Conservation (phyloP, 2,888 invertebrate species). For the Plebejus anna region DNA sequence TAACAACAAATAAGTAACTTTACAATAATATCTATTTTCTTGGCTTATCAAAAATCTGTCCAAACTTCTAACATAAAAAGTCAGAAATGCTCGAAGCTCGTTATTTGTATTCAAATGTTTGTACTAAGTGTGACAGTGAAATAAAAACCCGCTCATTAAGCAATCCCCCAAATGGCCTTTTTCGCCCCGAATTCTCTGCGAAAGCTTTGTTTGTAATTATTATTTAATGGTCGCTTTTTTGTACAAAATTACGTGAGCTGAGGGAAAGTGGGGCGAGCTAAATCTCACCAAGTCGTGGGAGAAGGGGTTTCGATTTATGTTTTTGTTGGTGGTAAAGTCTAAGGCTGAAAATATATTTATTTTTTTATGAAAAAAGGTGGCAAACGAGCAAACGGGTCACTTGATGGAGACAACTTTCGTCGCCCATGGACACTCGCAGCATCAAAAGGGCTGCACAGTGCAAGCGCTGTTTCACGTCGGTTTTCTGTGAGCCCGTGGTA, state of each 20-base stretch:
- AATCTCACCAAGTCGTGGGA: not conserved
- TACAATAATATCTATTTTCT: too few relatives aligned
- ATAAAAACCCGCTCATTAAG: conserved; percentile 26
- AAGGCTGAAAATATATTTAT: too few relatives aligned
- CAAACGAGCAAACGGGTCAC: too few relatives aligned
- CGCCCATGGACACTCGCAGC: too few relatives aligned
- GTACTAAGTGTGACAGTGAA: conserved; percentile 24
- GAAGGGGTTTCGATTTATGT: not conserved
- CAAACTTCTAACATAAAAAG: not conserved
- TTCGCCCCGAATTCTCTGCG: conserved; percentile 11
- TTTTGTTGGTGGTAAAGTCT: not conserved
- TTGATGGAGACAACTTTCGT: too few relatives aligned
- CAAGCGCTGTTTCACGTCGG: too few relatives aligned
- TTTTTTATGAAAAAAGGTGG: too few relatives aligned
- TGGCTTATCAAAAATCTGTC: too few relatives aligned
- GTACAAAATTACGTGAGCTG: conserved; percentile 2
- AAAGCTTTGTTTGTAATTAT: conserved; percentile 26
- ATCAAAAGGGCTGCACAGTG: too few relatives aligned
- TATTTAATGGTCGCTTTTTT: conserved; percentile 24
- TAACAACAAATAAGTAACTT: too few relatives aligned
- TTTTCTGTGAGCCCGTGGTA: too few relatives aligned
- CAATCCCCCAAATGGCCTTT: conserved; percentile 21
- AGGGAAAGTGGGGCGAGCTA: not conserved
- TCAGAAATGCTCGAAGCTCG: not conserved
- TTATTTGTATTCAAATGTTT: conserved; percentile 16